Evolutionary conservation across 1,140 invertebrate genomes (phyloP).

Genomic region (Euschistus heros): DNA sequence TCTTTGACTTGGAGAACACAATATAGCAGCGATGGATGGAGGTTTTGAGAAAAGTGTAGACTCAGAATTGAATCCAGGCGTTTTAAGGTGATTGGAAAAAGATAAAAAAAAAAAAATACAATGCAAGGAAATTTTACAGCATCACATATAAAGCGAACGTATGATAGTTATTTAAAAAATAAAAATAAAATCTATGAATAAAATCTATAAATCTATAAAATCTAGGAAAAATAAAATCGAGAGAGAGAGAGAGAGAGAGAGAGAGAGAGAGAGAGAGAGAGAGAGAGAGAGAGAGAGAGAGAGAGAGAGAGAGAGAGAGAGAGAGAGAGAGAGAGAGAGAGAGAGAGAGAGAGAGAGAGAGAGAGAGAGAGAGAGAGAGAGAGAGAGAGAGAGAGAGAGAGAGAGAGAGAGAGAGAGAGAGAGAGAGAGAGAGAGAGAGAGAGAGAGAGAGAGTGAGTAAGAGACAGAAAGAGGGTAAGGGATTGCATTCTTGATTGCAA

Average conservation of each 20-base stretch:
- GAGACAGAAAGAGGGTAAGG: slow-evolving; percentile 1
- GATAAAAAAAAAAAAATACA: no score
- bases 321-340: slow-evolving; percentile 5
- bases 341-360: background rate
- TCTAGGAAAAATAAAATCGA: background rate
- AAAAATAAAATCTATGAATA: no score
- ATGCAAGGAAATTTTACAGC: no score
- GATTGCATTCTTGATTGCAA: background rate
- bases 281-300: slow-evolving; percentile 3
- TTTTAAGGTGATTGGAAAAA: no score
- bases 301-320: background rate
- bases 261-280: background rate
- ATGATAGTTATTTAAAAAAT: no score
- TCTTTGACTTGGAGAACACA: no score
- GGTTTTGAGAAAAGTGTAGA: no score
- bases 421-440: slow-evolving; percentile 2
- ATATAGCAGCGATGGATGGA: no score
- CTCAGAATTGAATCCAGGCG: no score
- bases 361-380: background rate
- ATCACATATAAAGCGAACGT: no score
- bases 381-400: background rate
- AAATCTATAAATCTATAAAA: no score
- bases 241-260: slow-evolving; percentile 11
- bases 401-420: background rate
- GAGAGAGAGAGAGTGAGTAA: background rate